These are phyloP conservation scores for Cynodonichthys magdalenae DNA, from an alignment of 2,797 vertebrate genomes.

Conservation along the genomic window DNA sequence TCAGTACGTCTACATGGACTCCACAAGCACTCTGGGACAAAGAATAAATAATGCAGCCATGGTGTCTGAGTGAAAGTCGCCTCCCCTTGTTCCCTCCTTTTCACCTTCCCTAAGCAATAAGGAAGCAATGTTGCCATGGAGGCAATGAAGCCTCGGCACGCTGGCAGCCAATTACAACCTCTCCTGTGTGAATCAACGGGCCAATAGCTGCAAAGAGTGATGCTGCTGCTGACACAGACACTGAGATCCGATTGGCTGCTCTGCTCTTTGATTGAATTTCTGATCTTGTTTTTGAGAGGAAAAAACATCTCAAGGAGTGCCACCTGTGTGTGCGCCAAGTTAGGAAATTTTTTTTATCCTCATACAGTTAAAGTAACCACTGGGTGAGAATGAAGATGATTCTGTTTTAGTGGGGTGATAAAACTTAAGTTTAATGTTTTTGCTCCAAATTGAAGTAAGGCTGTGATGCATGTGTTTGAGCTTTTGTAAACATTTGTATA, in stretches of 20 bases:
- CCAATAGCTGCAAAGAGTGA: slow-evolving; percentile 67
- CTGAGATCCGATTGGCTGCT: slow-evolving; percentile 68
- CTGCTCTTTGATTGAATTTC: slow-evolving; percentile 78
- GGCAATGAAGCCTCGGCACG: slow-evolving; percentile 71
- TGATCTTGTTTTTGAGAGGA: slow-evolving; percentile 73
- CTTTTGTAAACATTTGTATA: slow-evolving; percentile 14
- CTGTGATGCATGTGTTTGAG: not conserved
- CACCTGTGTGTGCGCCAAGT: slow-evolving; percentile 70
- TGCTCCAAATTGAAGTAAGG: slow-evolving; percentile 5
- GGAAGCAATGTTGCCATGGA: slow-evolving; percentile 81
- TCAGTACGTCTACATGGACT: slow-evolving; percentile 52
- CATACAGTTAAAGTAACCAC: slow-evolving; percentile 22
- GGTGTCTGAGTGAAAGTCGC: slow-evolving; percentile 76
- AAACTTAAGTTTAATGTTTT: not conserved
- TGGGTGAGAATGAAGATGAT: slow-evolving; percentile 16
- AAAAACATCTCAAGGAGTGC: slow-evolving; percentile 70
- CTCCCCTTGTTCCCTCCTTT: slow-evolving; percentile 71
- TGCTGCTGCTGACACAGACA: slow-evolving; percentile 73
- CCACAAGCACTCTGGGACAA: slow-evolving; percentile 70
- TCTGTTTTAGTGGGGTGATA: slow-evolving; percentile 13
- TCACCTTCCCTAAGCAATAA: slow-evolving; percentile 78
- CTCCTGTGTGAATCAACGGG: slow-evolving; percentile 51
- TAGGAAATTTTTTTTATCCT: slow-evolving; percentile 39
- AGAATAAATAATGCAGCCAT: slow-evolving; percentile 82
- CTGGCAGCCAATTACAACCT: slow-evolving; percentile 67